Conservation (phyloP, 2,113 vertebrate genomes). For the Dascyllus trimaculatus region DNA sequence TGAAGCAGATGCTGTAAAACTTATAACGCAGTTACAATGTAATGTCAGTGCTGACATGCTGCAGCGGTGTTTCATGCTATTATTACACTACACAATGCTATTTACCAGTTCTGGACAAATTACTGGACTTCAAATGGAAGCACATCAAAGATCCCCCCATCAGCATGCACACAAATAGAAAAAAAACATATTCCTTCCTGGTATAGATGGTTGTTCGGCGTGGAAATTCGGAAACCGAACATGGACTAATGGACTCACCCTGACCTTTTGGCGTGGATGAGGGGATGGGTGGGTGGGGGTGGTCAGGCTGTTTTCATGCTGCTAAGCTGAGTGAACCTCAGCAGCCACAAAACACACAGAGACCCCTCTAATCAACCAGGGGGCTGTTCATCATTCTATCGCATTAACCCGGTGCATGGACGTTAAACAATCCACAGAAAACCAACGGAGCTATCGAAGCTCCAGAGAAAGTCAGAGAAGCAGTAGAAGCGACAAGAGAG, state of each 20-base stretch:
- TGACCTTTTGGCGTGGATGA: conserved; percentile 37
- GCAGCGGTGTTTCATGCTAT: conserved; percentile 22
- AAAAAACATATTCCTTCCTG: neutral
- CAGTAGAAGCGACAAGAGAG: conserved; percentile 7
- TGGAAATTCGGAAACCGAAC: conserved; percentile 39
- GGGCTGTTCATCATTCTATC: conserved; percentile 13
- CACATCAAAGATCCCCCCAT: conserved; percentile 45
- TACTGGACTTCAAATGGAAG: conserved; percentile 30
- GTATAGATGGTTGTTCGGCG: conserved; percentile 20
- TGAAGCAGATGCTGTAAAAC: conserved; percentile 48
- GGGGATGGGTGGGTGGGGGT: neutral
- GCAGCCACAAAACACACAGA: conserved; percentile 36
- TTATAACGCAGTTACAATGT: conserved; percentile 11
- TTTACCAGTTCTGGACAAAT: conserved; percentile 22
- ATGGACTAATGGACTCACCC: conserved; percentile 57
- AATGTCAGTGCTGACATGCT: conserved; percentile 30
- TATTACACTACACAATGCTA: neutral
- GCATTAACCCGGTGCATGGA: neutral
- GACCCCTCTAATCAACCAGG: conserved; percentile 46
- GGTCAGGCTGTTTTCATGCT: conserved; percentile 35
- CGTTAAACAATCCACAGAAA: neutral
- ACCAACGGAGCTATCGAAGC: conserved; percentile 9
- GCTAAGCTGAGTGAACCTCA: conserved; percentile 39
- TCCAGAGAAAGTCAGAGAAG: conserved; percentile 6
- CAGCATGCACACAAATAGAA: neutral